These are phyloP conservation scores for Motacilla alba DNA, from an alignment of 2,113 vertebrate genomes.

Conservation along the genomic window DNA sequence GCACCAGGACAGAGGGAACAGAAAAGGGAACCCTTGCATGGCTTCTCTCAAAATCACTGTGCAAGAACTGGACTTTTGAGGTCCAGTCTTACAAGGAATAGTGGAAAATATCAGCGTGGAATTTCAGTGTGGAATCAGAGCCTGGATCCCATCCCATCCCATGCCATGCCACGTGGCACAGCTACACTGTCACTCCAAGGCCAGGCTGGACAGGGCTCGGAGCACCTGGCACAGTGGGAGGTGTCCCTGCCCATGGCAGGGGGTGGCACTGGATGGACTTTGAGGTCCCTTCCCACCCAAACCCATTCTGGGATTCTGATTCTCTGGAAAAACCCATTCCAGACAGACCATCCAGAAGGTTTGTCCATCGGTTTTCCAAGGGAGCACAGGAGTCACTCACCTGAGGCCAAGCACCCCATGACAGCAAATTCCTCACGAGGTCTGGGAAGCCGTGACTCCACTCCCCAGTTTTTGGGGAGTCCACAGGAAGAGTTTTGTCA, in stretches of 20 bases:
- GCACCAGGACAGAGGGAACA: not conserved
- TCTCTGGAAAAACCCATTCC: not conserved
- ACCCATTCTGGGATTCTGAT: not conserved
- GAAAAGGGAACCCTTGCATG: too few relatives aligned
- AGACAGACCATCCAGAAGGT: rapidly evolving
- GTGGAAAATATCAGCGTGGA: not conserved
- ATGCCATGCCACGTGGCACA: too few relatives aligned
- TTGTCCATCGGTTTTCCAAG: not conserved
- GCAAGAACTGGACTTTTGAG: not conserved
- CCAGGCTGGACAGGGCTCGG: not conserved
- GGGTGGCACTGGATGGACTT: not conserved
- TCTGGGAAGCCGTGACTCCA: not conserved
- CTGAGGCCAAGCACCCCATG: not conserved
- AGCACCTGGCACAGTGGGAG: not conserved
- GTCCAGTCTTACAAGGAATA: rapidly evolving
- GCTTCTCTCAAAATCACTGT: too few relatives aligned
- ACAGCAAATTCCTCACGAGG: not conserved
- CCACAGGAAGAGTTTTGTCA: not conserved
- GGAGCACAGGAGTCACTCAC: not conserved
- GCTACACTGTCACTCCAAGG: rapidly evolving
- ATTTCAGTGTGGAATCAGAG: not conserved
- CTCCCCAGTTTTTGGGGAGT: not conserved
- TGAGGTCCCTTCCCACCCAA: not conserved
- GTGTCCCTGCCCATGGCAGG: not conserved
- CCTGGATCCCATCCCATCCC: not conserved